Conservation (phyloP, 2,888 invertebrate genomes). For the Pterostichus niger region DNA sequence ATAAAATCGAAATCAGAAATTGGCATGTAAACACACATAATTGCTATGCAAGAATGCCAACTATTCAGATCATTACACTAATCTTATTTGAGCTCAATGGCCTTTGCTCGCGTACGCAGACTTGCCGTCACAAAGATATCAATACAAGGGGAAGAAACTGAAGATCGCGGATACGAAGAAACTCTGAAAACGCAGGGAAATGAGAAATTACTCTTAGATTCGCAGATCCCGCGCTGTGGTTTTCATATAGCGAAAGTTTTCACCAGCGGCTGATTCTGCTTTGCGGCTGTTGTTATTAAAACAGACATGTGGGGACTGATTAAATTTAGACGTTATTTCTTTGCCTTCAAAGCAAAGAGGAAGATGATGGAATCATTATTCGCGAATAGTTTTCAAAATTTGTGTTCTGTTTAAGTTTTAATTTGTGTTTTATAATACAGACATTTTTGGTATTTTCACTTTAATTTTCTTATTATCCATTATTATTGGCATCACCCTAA, state of each 20-base stretch:
- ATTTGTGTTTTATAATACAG: slow-evolving; percentile 15
- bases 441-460: slow-evolving; percentile 9
- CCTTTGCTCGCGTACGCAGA: slow-evolving; percentile 19
- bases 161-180: slow-evolving; percentile 30
- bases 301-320: slow-evolving; percentile 55
- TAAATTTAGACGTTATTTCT: slow-evolving; percentile 44
- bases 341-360: slow-evolving; percentile 37
- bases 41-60: slow-evolving; percentile 65
- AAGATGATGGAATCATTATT: slow-evolving; percentile 9
- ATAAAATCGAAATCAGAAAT: slow-evolving; percentile 55
- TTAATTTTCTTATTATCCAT: slow-evolving; percentile 4
- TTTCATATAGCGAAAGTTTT: slow-evolving; percentile 49
- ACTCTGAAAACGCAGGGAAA: slow-evolving; percentile 15
- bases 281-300: slow-evolving; percentile 47
- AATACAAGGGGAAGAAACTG: slow-evolving; percentile 46
- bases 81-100: slow-evolving; percentile 64
- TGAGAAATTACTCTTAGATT: slow-evolving; percentile 16
- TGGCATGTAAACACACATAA: slow-evolving; percentile 64
- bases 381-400: slow-evolving; percentile 42
- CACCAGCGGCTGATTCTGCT: not conserved
- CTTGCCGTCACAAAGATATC: slow-evolving; percentile 46
- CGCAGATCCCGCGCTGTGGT: slow-evolving; percentile 37
- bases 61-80: slow-evolving; percentile 65
- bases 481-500: not conserved
- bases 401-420: slow-evolving; percentile 2